Base-by-base conservation (phyloP, 2,113 vertebrate genomes). In the Neomonachus schauinslandi region DNA sequence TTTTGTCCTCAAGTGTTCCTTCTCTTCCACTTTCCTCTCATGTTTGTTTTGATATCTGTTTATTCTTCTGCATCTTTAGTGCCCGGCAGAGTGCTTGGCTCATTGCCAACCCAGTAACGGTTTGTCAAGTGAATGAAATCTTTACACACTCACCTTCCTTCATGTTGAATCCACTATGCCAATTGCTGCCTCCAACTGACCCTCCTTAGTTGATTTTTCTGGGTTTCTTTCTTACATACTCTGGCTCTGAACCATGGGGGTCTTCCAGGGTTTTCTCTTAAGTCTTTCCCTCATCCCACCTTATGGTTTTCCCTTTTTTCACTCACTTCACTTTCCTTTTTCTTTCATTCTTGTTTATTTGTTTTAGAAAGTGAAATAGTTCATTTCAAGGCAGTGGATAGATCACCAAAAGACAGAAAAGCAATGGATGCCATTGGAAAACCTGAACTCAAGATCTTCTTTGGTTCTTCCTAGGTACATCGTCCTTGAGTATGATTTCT, bases 1-100 rank as follows among this genome's bases (percentile, higher is more conserved):
- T 63, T 81, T 65, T 53, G 15, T 74, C 74, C 79, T 92, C 67
- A 18, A 57, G 11, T 42, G 74, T 93, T 85, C 46, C 61, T 1
- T 79, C 59, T 82, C 39, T 89, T 80, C 14, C 46, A 31, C 46
- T 59, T 67, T 89, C 57, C 55, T 84, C 28, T 88, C 36, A 8
- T 31, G 82, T 91, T 91, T 91, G 15, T 79, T 85, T 97, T 95
- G 91, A 71, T 53, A 72, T 67, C 72, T 71, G 59, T 55, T 94
- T 77, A 26, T 82, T 86, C 59, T n/a, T 63, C 69, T 10, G 49
- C 18, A 2, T 83, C 91, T 49, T 76, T 24, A 16, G 93, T 57
- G n/a, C 69, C 96, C 79, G 53, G 42, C 28, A 55, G 59, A 86
- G 65, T n/a, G 49, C n/a, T 49, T 89, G 21, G 10, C 28, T 92